These are phyloP conservation scores for Paradoxurus hermaphroditus DNA, from an alignment of 2,113 vertebrate genomes.

Conservation along the genomic window DNA sequence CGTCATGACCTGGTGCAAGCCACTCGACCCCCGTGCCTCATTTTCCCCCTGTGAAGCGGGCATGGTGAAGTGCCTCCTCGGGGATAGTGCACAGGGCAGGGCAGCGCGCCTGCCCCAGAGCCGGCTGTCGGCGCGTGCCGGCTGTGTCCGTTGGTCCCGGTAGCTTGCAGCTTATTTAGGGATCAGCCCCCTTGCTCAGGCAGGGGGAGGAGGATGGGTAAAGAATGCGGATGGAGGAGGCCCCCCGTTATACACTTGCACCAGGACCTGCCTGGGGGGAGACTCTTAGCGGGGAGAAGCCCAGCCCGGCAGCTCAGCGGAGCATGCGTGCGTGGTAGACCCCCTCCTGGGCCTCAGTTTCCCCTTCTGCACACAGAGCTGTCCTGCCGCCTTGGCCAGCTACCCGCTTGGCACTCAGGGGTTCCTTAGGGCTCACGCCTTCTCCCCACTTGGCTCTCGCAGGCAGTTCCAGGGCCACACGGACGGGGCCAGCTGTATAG, in stretches of 20 bases:
- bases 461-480: conserved; percentile 99
- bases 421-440: background rate
- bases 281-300: background rate
- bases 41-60: background rate
- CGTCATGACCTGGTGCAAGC: background rate
- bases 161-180: fast-evolving
- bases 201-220: background rate
- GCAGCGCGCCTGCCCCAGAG: background rate
- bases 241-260: background rate
- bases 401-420: background rate
- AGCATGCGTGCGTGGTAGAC: fast-evolving
- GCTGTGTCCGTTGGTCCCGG: background rate
- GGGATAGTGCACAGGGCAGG: fast-evolving
- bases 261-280: fast-evolving
- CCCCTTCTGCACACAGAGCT: background rate
- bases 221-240: background rate
- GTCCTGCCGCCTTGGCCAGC: background rate
- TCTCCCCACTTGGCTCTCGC: background rate
- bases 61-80: fast-evolving
- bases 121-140: fast-evolving
- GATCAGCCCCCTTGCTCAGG: fast-evolving
- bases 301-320: background rate
- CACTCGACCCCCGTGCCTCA: background rate
- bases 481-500: conserved; percentile 96
- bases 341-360: background rate